Conservation (phyloP, 1,140 invertebrate species). For the Drosophila nikananu region DNA sequence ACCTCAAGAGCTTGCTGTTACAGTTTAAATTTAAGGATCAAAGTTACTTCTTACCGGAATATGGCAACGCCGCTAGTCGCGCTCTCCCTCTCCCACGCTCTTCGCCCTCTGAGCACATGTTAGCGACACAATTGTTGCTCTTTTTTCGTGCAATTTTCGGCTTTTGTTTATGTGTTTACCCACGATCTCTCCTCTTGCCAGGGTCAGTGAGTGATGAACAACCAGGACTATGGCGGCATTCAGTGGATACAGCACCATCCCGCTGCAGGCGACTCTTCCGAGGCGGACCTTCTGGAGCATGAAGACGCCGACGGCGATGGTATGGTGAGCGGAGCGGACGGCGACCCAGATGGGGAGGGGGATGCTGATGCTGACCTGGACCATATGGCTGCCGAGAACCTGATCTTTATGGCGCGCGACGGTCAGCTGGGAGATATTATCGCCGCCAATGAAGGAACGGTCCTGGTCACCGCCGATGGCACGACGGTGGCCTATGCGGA, state of each 20-base stretch:
- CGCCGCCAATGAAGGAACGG: constrained; percentile 79
- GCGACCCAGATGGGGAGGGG: constrained; percentile 36
- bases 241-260: constrained; percentile 80
- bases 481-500: constrained; percentile 85
- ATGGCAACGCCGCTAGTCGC: constrained; percentile 53
- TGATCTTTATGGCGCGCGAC: constrained; percentile 88
- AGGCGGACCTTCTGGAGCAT: constrained; percentile 62
- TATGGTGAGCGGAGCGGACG: constrained; percentile 37
- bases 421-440: constrained; percentile 75
- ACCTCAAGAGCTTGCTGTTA: no score
- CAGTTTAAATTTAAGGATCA: not conserved
- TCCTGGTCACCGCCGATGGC: constrained; percentile 85
- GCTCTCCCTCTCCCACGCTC: constrained; percentile 51
- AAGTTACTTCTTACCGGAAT: not conserved
- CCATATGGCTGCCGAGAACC: constrained; percentile 88
- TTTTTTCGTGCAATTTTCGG: constrained; percentile 24
- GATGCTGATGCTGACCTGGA: constrained; percentile 83
- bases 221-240: constrained; percentile 74
- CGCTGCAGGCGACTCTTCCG: constrained; percentile 53
- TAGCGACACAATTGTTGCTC: constrained; percentile 65
- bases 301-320: constrained; percentile 36
- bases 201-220: constrained; percentile 70
- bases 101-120: constrained; percentile 66
- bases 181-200: constrained; percentile 5
- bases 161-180: constrained; percentile 25